A percentile compares a stretch with the other conserved stretches of the same genome.
Conservation (phyloP, 2,797 vertebrate species). For the Simalia tracyae region DNA sequence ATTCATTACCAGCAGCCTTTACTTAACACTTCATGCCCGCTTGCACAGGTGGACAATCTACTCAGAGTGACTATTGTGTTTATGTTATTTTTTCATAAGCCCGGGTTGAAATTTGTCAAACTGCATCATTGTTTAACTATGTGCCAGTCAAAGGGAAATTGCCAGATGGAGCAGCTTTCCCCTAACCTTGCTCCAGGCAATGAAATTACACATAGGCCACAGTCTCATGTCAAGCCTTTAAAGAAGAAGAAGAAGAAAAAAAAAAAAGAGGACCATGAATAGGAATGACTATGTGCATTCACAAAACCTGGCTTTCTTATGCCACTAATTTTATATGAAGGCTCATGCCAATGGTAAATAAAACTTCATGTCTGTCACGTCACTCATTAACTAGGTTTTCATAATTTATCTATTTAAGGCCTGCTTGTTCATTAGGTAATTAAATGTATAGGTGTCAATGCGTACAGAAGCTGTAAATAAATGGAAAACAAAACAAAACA, state of each 20-base stretch:
- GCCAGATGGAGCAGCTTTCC: slow-evolving; percentile 86
- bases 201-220: slow-evolving; percentile 77
- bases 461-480: slow-evolving; percentile 84
- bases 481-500: slow-evolving; percentile 81
- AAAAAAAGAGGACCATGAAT: slow-evolving; percentile 64
- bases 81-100: slow-evolving; percentile 94
- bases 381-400: slow-evolving; percentile 77
- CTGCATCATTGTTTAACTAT: slow-evolving; percentile 92
- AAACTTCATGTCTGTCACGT: slow-evolving; percentile 74
- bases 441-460: slow-evolving; percentile 82
- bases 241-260: slow-evolving; percentile 41
- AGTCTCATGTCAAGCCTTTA: slow-evolving; percentile 75
- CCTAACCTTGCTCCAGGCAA: slow-evolving; percentile 83
- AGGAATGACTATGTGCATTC: slow-evolving; percentile 73
- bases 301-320: slow-evolving; percentile 74
- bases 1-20: slow-evolving; percentile 85
- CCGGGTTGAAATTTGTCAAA: slow-evolving; percentile 94
- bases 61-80: slow-evolving; percentile 80
- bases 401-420: slow-evolving; percentile 78
- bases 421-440: slow-evolving; percentile 67
- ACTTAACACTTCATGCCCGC: slow-evolving; percentile 82
- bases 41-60: slow-evolving; percentile 86
- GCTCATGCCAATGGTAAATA: slow-evolving; percentile 74
- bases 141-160: slow-evolving; percentile 84
- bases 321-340: slow-evolving; percentile 80